These are phyloP conservation scores for Eulemur albifrons DNA, from an alignment of 2,797 vertebrate species.

Conservation along the genomic window DNA sequence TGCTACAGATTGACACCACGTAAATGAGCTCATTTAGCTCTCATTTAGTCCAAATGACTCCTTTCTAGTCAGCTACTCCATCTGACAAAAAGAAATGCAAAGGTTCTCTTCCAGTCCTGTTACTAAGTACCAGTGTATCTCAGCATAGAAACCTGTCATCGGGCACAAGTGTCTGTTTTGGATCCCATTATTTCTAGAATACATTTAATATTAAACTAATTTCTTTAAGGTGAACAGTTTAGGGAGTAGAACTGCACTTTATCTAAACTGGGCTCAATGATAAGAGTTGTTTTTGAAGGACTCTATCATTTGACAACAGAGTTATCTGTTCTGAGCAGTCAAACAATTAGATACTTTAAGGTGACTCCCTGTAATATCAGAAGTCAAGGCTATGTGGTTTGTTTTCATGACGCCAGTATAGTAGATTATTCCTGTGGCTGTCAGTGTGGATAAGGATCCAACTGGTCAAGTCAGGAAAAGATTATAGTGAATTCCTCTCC, in stretches of 20 bases:
- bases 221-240: not conserved
- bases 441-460: not conserved
- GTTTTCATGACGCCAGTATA: not conserved
- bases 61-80: not conserved
- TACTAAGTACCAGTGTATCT: not conserved
- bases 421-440: not conserved
- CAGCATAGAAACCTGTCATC: not conserved
- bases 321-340: not conserved
- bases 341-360: not conserved
- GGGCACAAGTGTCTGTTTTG: not conserved
- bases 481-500: not conserved
- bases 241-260: not conserved
- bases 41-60: conserved; percentile 33
- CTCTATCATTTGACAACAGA: not conserved
- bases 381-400: not conserved
- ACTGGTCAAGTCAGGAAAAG: not conserved
- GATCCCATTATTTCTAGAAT: not conserved
- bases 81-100: not conserved
- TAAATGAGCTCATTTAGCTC: conserved; percentile 44
- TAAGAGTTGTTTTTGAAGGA: not conserved
- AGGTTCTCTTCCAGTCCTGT: not conserved
- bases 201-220: not conserved
- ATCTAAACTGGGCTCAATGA: not conserved
- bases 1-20: not conserved
- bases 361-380: not conserved